phyloP scores from a whole-genome alignment of 2,888 invertebrate genomes.

The Keiferia lycopersicella region DNA sequence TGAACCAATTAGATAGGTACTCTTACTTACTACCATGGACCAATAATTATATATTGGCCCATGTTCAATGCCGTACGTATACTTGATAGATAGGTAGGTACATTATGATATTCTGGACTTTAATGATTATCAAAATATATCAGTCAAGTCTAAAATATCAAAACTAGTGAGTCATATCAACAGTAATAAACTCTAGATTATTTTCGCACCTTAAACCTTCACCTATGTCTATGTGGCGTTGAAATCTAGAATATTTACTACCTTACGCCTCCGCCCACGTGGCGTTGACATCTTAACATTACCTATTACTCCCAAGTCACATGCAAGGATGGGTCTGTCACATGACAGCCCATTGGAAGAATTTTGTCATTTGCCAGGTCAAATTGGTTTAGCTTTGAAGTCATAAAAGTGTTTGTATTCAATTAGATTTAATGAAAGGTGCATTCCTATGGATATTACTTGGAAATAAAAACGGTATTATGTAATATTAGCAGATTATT shows the following conservation, averaged over 20 bases:
- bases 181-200: neutral
- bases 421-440: neutral
- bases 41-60: too few species aligned
- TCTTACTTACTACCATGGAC: too few species aligned
- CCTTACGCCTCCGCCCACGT: neutral
- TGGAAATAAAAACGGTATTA: neutral
- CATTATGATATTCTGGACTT: neutral
- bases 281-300: neutral
- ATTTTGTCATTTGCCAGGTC: slow-evolving; percentile 8
- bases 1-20: slow-evolving; percentile 10
- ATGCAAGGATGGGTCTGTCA: neutral
- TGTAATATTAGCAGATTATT: neutral
- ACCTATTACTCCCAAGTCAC: neutral
- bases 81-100: too few species aligned
- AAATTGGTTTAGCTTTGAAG: neutral
- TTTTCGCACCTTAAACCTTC: too few species aligned
- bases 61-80: too few species aligned
- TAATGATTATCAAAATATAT: neutral
- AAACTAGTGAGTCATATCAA: neutral
- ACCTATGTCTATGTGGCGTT: too few species aligned
- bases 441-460: neutral
- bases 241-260: too few species aligned
- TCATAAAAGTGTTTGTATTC: slow-evolving; percentile 1
- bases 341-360: neutral
- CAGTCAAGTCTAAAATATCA: neutral